Conservation (phyloP, 2,113 vertebrate species). For the Daboia siamensis region DNA sequence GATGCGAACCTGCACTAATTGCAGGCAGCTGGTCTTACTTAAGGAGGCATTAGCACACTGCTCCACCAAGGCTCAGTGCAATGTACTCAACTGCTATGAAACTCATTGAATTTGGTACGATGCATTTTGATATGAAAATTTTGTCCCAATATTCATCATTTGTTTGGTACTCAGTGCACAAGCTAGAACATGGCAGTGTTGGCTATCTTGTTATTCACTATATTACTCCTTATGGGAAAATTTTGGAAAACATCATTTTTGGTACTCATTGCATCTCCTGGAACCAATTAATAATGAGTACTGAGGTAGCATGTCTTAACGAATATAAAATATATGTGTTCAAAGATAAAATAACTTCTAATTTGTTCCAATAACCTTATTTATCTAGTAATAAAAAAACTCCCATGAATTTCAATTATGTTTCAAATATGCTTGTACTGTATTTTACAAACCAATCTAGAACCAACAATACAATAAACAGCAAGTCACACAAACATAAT, state of each 20-base stretch:
- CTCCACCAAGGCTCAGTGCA: too few species aligned
- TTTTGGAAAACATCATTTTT: neutral
- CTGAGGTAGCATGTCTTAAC: rapidly evolving
- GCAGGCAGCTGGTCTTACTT: too few species aligned
- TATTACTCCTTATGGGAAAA: neutral
- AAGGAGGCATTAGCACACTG: too few species aligned
- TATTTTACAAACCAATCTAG: neutral
- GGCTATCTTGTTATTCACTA: neutral
- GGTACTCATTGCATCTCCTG: neutral
- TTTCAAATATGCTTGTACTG: neutral
- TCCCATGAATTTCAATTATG: neutral
- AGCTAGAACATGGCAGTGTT: neutral
- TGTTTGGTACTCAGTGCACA: neutral
- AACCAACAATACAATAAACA: neutral
- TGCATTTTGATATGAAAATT: neutral
- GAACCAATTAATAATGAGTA: neutral
- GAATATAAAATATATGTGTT: neutral
- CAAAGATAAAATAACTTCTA: neutral
- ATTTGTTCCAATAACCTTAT: neutral
- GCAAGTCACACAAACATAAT: neutral
- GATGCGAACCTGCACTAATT: too few species aligned
- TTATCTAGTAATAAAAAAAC: neutral
- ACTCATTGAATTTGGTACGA: neutral
- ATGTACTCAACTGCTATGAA: neutral
- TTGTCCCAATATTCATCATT: neutral